A percentile compares a stretch with the other conserved stretches of the same genome.
These are phyloP conservation scores for Drosophila pruinosa DNA, from an alignment of 1,140 invertebrate genomes.

Conservation along the genomic window DNA sequence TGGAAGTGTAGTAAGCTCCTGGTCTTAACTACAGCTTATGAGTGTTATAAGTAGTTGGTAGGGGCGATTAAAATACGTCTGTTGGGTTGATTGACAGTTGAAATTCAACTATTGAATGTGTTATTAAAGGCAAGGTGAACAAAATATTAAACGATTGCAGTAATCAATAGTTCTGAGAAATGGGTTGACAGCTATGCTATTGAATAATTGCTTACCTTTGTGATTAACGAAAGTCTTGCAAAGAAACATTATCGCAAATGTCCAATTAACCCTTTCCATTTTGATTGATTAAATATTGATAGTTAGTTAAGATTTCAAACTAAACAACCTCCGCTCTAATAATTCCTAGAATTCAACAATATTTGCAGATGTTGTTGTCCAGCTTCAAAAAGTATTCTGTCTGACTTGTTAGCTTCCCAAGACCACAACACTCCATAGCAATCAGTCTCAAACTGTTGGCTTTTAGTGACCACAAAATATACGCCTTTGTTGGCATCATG, in stretches of 20 bases:
- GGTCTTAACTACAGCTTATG: slow-evolving; percentile 24
- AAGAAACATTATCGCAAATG: no score
- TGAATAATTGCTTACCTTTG: not conserved
- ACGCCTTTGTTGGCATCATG: not conserved
- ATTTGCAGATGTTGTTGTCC: not conserved
- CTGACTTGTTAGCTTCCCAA: not conserved
- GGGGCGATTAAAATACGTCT: not conserved
- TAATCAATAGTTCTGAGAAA: not conserved
- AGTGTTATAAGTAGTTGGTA: not conserved
- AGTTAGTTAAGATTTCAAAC: no score
- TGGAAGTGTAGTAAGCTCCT: slow-evolving; percentile 31
- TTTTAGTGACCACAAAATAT: not conserved
- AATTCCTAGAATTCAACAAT: not conserved
- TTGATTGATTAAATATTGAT: no score
- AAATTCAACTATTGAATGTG: not conserved
- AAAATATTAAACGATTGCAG: not conserved
- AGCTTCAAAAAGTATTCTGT: not conserved
- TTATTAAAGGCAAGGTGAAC: not conserved
- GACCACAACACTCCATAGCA: not conserved
- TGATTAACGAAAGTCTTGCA: no score
- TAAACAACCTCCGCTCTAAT: not conserved
- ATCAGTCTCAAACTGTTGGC: not conserved
- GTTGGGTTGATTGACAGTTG: not conserved
- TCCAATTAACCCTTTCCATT: no score
- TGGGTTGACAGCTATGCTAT: not conserved